Evolutionary conservation across 1,140 invertebrate species (phyloP).

Genomic region (Apis cerana): DNA sequence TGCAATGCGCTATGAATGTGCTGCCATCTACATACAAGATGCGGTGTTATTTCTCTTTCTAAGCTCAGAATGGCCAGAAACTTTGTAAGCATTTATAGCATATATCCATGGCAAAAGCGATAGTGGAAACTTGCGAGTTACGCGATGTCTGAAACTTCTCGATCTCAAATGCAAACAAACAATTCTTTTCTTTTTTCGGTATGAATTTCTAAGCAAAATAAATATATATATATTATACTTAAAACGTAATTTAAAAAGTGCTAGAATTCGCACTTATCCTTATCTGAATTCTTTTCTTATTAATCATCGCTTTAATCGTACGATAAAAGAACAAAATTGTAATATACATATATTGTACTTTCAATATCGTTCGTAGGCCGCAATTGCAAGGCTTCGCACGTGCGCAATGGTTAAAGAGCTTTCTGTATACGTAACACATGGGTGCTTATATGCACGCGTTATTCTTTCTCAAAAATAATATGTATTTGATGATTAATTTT

Average conservation of each 20-base stretch:
- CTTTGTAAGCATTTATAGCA: background rate
- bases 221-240: background rate
- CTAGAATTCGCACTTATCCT: constrained; percentile 60
- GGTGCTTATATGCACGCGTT: constrained; percentile 21
- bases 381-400: constrained; percentile 56
- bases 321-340: constrained; percentile 4
- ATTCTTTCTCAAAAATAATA: too few species aligned
- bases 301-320: background rate
- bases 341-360: constrained; percentile 6
- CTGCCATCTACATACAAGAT: background rate
- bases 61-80: constrained; percentile 5
- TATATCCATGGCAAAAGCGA: background rate
- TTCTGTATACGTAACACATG: constrained; percentile 18
- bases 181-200: too few species aligned
- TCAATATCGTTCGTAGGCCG: constrained; percentile 27
- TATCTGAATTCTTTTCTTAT: constrained; percentile 62
- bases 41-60: background rate
- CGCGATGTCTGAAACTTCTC: background rate
- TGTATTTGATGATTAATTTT: background rate
- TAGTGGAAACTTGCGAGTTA: constrained; percentile 9
- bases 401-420: constrained; percentile 27
- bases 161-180: background rate
- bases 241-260: constrained; percentile 6
- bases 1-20: constrained; percentile 55
- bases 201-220: background rate